A percentile compares a stretch with the other conserved stretches of the same genome.
Evolutionary conservation across 2,113 vertebrate species (phyloP).

Genomic region (Entomyzon cyanotis): DNA sequence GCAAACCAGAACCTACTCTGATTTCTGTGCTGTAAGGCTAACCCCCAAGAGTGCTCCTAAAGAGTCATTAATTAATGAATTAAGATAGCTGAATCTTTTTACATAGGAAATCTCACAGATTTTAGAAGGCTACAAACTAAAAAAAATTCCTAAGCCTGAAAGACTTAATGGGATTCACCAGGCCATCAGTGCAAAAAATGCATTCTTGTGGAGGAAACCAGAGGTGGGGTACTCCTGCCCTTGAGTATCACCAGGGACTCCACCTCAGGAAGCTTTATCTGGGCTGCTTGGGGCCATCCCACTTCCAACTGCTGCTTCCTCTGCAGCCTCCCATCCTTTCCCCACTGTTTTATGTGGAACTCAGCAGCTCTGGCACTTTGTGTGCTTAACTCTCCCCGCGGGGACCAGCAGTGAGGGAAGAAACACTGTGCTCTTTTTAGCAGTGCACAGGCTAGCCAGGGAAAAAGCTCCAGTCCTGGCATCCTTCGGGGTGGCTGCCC

Average conservation of each 20-base stretch:
- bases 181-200: neutral
- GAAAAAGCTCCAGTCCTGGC: neutral
- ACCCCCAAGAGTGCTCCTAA: neutral
- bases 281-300: neutral
- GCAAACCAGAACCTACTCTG: neutral
- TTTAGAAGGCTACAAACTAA: neutral
- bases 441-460: neutral
- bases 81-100: neutral
- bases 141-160: neutral
- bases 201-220: neutral
- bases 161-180: neutral
- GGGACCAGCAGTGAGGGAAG: neutral
- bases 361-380: neutral
- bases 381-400: slow-evolving; percentile 7
- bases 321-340: slow-evolving; percentile 60
- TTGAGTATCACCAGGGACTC: neutral
- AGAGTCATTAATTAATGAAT: neutral
- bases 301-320: neutral
- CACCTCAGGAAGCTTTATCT: slow-evolving; percentile 57
- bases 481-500: neutral
- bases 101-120: neutral
- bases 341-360: slow-evolving; percentile 49
- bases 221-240: neutral
- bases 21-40: neutral
- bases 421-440: slow-evolving; percentile 5